Evolutionary conservation across 2,888 invertebrate species (phyloP).

Genomic region (Ophion slaviceki): DNA sequence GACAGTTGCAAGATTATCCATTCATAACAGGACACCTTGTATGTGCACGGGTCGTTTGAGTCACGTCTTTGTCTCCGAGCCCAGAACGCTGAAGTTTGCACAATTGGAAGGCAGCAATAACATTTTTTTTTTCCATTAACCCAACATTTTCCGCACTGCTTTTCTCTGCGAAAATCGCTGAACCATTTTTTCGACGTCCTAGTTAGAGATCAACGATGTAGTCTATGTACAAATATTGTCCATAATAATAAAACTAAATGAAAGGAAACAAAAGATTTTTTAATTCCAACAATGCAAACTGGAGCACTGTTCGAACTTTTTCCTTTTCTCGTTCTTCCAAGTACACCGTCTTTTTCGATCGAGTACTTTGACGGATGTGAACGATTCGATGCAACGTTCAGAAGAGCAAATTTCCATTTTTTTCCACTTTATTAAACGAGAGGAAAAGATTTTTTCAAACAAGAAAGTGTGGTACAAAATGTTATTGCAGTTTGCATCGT

Average conservation of each 20-base stretch:
- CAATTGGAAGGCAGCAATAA: neutral
- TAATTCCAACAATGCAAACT: neutral
- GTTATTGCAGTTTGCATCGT: no score
- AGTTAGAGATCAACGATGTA: neutral
- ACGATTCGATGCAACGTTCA: neutral
- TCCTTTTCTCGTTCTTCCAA: neutral
- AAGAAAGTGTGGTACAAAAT: neutral
- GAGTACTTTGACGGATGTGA: neutral
- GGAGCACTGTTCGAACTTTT: neutral
- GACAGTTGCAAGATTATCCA: no score
- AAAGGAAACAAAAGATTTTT: neutral
- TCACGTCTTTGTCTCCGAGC: neutral
- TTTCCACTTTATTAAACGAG: neutral
- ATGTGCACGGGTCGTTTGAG: neutral
- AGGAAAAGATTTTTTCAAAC: neutral
- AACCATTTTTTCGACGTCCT: neutral
- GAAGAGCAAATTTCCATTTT: neutral
- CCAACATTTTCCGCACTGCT: neutral
- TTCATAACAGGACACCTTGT: no score
- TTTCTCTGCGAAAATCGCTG: neutral
- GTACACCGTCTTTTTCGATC: neutral
- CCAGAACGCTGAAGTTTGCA: neutral
- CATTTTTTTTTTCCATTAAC: neutral
- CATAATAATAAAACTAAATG: neutral
- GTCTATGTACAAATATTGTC: neutral